Evolutionary conservation across 1,140 invertebrate genomes (phyloP), one percentile per base, ranked within the genome.

Genomic region (Branchinecta lindahli): DNA sequence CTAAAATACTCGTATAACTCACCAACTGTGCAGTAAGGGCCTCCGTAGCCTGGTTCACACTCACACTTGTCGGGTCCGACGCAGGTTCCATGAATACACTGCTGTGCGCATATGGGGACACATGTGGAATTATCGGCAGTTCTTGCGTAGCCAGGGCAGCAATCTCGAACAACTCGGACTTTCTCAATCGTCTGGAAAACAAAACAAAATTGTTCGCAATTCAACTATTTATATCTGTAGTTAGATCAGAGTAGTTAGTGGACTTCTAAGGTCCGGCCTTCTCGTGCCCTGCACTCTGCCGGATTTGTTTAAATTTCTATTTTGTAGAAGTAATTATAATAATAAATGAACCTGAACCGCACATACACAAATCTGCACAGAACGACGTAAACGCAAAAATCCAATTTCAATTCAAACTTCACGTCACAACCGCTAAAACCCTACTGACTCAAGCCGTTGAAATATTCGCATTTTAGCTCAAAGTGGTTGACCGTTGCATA

Each of bases 11-110:
- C 12, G 18, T 2, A 2, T 68, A 74, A 86, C 89, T 87, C 82
- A 95, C 92, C 88, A 77, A 90, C 86, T 80, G 90, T 86, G 79
- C 94, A 96, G 46, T 84, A 82, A 8, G 88, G 88, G 46, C 93
- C 93, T 52, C 92, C 92, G 77, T 87, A 96, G 66, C 91, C 92
- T 65, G 85, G 84, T 70, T 87, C 85, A 76, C 93, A 96, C 77
- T 91, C 85, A 77, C 93, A 96, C 70, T 84, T 84, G 74, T 95
- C 87, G 0, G 93, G 92, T 20, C 85, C 88, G 44, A 89, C 78
- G 77, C 93, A 96, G 61, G 82, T 84, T 15, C 94, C 94, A 78
- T 93, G 87, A 52, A 89, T 80, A 76, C 94, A 96, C 15, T 85
- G 81, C 45, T 88, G 81, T 8, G 84, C 85, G 78, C 93, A 96